Conservation (phyloP, 2,113 vertebrate genomes). For the Alaudala cheleensis region DNA sequence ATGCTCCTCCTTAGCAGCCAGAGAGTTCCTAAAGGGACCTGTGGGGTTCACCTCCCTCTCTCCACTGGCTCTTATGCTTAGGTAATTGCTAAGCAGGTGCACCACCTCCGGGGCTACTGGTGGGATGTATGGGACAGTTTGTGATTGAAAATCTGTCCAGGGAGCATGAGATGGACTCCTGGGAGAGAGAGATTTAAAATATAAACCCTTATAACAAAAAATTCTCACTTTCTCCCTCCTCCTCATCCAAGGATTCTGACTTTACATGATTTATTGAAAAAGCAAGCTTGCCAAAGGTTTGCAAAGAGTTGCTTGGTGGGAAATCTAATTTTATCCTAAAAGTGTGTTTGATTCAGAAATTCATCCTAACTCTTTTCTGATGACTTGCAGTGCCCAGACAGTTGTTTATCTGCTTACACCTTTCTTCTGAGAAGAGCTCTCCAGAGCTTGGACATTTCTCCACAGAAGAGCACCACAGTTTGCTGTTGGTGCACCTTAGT, state of each 20-base stretch:
- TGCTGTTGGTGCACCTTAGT: background rate
- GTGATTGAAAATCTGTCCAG: background rate
- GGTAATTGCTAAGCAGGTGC: background rate
- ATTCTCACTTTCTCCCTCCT: background rate
- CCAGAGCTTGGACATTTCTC: background rate
- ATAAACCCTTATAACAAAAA: background rate
- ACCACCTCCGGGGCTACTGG: background rate
- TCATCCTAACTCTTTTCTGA: background rate
- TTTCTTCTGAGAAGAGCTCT: background rate
- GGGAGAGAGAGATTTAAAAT: background rate
- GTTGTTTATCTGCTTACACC: background rate
- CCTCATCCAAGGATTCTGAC: background rate
- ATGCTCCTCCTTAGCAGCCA: background rate
- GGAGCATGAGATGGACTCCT: background rate
- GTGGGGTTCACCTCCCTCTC: background rate
- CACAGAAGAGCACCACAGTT: background rate
- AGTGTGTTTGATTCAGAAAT: background rate
- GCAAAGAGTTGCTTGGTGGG: background rate
- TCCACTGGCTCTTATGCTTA: fast-evolving
- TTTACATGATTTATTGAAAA: background rate
- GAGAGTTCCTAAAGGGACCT: background rate
- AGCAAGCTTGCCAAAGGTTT: background rate
- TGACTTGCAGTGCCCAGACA: background rate
- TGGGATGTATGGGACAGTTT: background rate
- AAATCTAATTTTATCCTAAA: background rate